phyloP scores from a whole-genome alignment of 2,113 vertebrate genomes.

The mouse (Mus musculus) region GRCm39 chr17:31156001-31156500 shows the following conservation, averaged over 20 bases:
- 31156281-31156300: background rate
- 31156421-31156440: background rate
- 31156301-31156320: background rate
- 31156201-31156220: background rate
- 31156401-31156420: background rate
- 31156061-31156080: background rate
- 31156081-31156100: background rate
- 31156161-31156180: background rate
- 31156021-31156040: background rate
- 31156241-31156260: background rate
- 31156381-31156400: background rate
- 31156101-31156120: background rate
- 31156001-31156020: background rate
- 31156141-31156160: rapidly evolving
- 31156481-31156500: conserved; percentile 12
- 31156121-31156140: background rate
- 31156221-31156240: background rate
- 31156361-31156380: background rate
- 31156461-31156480: conserved; percentile 20
- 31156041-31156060: background rate
- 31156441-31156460: background rate
- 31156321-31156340: background rate
- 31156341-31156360: background rate
- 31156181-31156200: background rate
- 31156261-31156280: background rate